These are phyloP conservation scores for Bryconaethiops microstoma DNA, from an alignment of 2,797 vertebrate genomes.

Conservation along the genomic window DNA sequence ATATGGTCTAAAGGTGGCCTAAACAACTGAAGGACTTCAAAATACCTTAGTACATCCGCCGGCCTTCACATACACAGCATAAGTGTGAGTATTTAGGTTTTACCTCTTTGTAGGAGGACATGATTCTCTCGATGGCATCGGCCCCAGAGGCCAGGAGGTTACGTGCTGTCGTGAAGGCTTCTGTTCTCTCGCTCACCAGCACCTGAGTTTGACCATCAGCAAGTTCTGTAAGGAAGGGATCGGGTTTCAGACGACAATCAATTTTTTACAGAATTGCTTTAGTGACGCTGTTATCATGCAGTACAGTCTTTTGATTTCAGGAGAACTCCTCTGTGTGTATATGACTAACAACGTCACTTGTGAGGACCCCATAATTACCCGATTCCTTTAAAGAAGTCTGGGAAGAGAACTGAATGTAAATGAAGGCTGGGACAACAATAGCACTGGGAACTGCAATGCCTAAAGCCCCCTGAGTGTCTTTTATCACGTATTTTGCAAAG, in stretches of 20 bases:
- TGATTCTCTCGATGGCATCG: conserved; percentile 97
- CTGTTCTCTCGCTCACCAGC: conserved; percentile 96
- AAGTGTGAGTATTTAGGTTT: neutral
- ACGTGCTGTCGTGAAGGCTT: conserved; percentile 96
- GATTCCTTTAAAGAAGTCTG: neutral
- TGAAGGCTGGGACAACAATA: neutral
- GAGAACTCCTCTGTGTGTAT: neutral
- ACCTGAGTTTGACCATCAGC: conserved; percentile 89
- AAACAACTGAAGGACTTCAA: no score
- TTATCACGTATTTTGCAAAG: neutral
- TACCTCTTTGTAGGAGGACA: conserved; percentile 99
- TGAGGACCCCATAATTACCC: neutral
- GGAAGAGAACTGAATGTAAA: neutral
- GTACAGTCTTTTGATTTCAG: neutral
- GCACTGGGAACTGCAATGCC: neutral
- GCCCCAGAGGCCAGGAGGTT: conserved; percentile 94
- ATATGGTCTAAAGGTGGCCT: no score
- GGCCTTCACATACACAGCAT: neutral
- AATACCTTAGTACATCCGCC: neutral
- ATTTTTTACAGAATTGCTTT: neutral
- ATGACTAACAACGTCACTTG: neutral
- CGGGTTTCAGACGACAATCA: neutral
- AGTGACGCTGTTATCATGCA: neutral
- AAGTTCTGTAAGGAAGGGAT: conserved; percentile 73
- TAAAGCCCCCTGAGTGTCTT: neutral